Evolutionary conservation across 2,888 invertebrate species (phyloP), one percentile per base, ranked within the genome.

Genomic region (Ochropleura leucogaster): DNA sequence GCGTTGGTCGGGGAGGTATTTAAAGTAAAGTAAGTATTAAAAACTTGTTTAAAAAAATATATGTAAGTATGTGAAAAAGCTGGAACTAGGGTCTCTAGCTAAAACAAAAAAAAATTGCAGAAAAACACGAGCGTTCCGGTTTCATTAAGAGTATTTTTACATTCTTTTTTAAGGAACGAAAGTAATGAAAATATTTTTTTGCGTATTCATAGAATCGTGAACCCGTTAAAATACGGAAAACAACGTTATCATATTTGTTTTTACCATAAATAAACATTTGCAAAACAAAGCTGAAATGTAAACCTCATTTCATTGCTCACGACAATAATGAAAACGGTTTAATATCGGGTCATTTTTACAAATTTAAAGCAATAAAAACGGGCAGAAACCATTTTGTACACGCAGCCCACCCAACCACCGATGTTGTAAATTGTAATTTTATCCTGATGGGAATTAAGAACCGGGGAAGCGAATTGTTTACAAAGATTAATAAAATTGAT

Each of bases 321-420:
- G 79, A 74, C 75, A 75, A 85, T 86, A 84, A 86, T 81, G 80
- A 76, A 77, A 84, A 79, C 74, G 62, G 72, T 77, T 72, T 76
- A 79, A 83, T 77, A 84, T 77, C 68, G 51, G 67, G 72, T 82
- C 70, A 83, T 89, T 89, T 89, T 88, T 88, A 88, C 82, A 85
- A 86, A 90, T 89, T 89, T 92, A 87, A 91, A 90, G 82, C 92
- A 82, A 92, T 93, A 92, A 91, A 92, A 93, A 90, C 89, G 86
- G 81, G 84, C 77, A 74, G 83, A 89, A 88, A 87, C 75, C 85
- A 87, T 90, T 89, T 85, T 65, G 80, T 83, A 87, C 94, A 95
- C 95, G 95, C 95, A 86, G 93, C n/a, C 69, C 65, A 46, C 59
- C 46, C 40, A 73, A 14, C 46, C 80, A 77, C 81, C 80, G 77